A percentile compares a stretch with the other conserved stretches of the same genome.
Conservation (phyloP, 2,113 vertebrate genomes). For the Eulemur rufifrons region DNA sequence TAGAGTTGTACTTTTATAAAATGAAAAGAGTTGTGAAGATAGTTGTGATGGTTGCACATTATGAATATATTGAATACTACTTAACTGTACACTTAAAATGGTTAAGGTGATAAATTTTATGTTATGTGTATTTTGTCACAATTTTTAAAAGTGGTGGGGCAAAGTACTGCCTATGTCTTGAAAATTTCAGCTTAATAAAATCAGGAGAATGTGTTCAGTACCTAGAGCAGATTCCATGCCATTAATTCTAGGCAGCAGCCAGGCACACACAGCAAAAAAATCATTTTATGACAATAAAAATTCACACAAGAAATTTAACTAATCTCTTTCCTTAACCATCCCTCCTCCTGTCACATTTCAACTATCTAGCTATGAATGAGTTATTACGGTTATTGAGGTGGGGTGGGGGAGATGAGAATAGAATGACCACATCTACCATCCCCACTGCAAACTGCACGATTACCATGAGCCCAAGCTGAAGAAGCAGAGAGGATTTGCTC, state of each 20-base stretch:
- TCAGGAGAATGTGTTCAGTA: background rate
- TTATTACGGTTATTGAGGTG: background rate
- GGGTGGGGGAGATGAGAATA: background rate
- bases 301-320: background rate
- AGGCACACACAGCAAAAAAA: background rate
- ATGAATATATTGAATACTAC: background rate
- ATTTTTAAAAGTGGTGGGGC: background rate
- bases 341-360: background rate
- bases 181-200: background rate
- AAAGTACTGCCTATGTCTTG: background rate
- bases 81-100: background rate
- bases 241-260: background rate
- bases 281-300: background rate
- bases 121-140: background rate
- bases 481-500: background rate
- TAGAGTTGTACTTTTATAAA: background rate
- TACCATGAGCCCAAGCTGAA: background rate
- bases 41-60: background rate
- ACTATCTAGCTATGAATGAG: background rate
- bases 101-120: background rate
- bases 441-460: background rate
- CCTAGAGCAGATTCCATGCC: background rate
- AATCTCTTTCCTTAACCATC: background rate
- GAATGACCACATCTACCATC: background rate
- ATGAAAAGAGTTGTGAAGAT: background rate